Conservation (phyloP, 1,140 invertebrate genomes). For the Halictus rubicundus region DNA sequence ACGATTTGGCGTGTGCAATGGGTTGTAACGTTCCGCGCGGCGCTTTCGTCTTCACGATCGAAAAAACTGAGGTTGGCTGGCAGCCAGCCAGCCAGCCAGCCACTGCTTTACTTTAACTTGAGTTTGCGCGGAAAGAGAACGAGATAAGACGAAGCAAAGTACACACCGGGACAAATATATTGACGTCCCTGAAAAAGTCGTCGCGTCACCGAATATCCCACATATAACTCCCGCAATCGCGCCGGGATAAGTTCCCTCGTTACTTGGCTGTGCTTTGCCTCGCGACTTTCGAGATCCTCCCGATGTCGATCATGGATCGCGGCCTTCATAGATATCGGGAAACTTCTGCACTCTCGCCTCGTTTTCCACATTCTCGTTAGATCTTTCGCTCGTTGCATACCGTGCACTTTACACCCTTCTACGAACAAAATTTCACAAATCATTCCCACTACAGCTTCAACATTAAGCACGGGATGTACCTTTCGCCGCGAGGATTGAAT, state of each 20-base stretch:
- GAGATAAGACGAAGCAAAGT: slow-evolving; percentile 58
- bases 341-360: not conserved
- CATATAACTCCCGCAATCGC: slow-evolving; percentile 60
- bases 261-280: not conserved
- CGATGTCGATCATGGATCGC: not conserved
- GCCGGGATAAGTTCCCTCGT: slow-evolving; percentile 55
- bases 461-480: no score
- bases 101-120: slow-evolving; percentile 72
- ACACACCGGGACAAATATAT: slow-evolving; percentile 72
- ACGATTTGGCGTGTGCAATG: slow-evolving; percentile 79
- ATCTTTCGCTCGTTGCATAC: no score
- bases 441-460: no score
- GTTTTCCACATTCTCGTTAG: not conserved
- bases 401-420: no score
- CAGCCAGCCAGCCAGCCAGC: slow-evolving; percentile 69
- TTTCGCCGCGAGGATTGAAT: no score
- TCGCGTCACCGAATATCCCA: slow-evolving; percentile 73
- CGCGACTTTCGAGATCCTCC: not conserved
- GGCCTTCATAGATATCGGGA: not conserved
- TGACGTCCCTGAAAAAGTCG: slow-evolving; percentile 73
- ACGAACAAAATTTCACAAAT: no score
- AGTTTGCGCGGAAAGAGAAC: slow-evolving; percentile 65
- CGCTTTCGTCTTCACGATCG: slow-evolving; percentile 51
- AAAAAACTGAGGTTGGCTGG: slow-evolving; percentile 73
- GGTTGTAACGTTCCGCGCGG: slow-evolving; percentile 73